phyloP scores from a whole-genome alignment of 2,113 vertebrate genomes.

The Oreamnos americanus region DNA sequence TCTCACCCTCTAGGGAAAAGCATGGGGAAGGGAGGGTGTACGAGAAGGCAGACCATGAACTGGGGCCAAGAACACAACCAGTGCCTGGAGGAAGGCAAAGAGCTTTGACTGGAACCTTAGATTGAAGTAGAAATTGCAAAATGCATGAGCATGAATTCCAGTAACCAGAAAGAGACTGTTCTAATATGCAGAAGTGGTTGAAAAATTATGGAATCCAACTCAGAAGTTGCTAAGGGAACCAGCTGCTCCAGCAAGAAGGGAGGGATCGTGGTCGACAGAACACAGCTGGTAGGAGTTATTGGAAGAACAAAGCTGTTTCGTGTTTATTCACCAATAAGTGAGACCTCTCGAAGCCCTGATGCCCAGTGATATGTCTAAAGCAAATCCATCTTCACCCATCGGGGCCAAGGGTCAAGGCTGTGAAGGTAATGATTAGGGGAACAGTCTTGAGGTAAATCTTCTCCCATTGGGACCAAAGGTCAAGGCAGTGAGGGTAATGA shows the following conservation, averaged over 20 bases:
- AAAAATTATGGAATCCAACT: neutral
- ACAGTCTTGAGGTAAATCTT: neutral
- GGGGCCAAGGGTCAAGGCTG: neutral
- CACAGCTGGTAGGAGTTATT: neutral
- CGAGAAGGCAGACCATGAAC: neutral
- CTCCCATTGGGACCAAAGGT: neutral
- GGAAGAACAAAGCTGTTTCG: neutral
- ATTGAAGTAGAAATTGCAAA: neutral
- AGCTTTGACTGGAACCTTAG: neutral
- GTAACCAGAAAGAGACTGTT: slow-evolving; percentile 5
- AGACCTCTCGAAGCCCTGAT: neutral
- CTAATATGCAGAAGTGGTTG: neutral
- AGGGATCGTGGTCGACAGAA: neutral
- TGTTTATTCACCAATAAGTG: neutral
- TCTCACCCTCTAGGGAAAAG: neutral
- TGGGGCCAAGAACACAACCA: neutral
- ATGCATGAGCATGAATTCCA: slow-evolving; percentile 14
- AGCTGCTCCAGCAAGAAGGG: slow-evolving; percentile 1
- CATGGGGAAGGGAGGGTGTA: neutral
- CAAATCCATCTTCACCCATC: neutral
- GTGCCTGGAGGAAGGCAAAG: neutral
- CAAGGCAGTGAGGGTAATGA: neutral
- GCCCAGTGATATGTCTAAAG: neutral
- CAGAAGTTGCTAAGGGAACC: slow-evolving; percentile 42
- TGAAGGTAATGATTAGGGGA: rapidly evolving